Conservation (phyloP, 2,797 vertebrate genomes). For the Buphagus erythrorhynchus region DNA sequence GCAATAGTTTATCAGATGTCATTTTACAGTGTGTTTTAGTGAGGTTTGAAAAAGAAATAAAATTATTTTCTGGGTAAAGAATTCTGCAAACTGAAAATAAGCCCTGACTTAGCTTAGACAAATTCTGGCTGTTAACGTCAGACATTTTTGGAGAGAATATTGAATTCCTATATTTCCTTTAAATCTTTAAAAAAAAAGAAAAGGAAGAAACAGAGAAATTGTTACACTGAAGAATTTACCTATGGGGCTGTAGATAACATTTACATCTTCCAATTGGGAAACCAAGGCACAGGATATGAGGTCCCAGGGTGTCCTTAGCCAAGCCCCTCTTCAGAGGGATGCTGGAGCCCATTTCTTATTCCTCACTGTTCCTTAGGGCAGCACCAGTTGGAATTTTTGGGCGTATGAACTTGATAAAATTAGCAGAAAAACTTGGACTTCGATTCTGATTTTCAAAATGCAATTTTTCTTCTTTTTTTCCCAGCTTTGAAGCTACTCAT, state of each 20-base stretch:
- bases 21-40: background rate
- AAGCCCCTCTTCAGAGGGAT: too few species aligned
- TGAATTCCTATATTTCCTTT: background rate
- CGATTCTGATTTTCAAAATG: background rate
- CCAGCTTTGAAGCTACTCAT: background rate
- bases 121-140: background rate
- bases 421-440: background rate
- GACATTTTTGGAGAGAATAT: background rate
- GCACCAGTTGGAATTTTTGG: background rate
- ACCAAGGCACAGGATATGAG: accelerated
- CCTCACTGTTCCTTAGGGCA: background rate
- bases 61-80: background rate
- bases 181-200: background rate
- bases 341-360: background rate
- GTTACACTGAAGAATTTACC: background rate
- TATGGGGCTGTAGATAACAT: accelerated
- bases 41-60: background rate
- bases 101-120: background rate
- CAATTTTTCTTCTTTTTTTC: background rate
- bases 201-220: background rate
- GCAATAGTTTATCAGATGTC: background rate
- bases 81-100: background rate
- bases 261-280: background rate
- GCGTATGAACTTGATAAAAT: accelerated
- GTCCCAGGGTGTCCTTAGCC: background rate